A percentile compares a stretch with the other conserved stretches of the same genome.
phyloP scores from a whole-genome alignment of 2,797 vertebrate genomes.

The Chelonia mydas region DNA sequence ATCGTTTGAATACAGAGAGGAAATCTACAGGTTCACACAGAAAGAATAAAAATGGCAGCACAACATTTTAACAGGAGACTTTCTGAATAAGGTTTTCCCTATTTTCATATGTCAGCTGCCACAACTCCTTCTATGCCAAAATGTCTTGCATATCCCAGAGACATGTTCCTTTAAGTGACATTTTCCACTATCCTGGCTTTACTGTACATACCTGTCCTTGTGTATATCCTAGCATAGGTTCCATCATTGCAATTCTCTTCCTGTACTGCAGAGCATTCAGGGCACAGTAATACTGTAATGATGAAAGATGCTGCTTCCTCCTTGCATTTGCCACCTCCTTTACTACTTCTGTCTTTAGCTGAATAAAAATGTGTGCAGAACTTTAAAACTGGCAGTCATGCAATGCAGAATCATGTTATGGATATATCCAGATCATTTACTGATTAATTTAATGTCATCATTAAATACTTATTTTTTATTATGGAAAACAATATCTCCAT shows the following conservation, averaged over 20 bases:
- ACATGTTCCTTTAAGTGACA: not conserved
- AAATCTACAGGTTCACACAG: not conserved
- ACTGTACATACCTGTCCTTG: slow-evolving; percentile 89
- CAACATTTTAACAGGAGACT: not conserved
- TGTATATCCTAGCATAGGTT: slow-evolving; percentile 95
- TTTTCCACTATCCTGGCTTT: accelerated
- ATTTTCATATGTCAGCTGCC: not conserved
- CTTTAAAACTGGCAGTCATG: not conserved
- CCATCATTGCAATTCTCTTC: slow-evolving; percentile 94
- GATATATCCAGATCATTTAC: not conserved
- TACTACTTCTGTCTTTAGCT: slow-evolving; percentile 92
- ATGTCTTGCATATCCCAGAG: not conserved
- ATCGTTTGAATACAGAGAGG: not conserved
- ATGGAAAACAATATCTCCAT: not conserved
- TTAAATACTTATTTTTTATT: not conserved
- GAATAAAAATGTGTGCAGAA: slow-evolving; percentile 2
- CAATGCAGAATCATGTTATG: not conserved
- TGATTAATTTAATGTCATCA: not conserved
- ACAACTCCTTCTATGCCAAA: not conserved
- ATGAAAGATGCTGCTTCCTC: slow-evolving; percentile 95
- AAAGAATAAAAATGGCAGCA: not conserved
- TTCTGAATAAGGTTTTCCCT: not conserved
- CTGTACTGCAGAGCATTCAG: slow-evolving; percentile 96
- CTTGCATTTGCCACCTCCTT: slow-evolving; percentile 93
- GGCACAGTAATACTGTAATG: slow-evolving; percentile 96